These are phyloP conservation scores for Sylvicola cinctus DNA, from an alignment of 2,888 invertebrate genomes.

Conservation along the genomic window DNA sequence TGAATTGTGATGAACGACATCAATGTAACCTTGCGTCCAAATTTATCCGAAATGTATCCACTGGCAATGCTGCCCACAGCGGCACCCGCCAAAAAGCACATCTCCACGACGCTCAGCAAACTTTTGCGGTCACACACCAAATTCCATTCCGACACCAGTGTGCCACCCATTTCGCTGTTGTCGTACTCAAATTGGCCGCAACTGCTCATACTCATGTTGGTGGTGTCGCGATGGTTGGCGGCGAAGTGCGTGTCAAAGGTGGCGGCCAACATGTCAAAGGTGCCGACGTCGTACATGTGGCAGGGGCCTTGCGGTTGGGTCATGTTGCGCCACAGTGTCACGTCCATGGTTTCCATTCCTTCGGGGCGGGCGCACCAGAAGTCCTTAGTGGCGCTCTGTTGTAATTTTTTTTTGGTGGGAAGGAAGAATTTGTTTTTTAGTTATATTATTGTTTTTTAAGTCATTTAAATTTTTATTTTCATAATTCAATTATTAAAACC, in stretches of 20 bases:
- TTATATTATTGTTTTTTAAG: too few relatives aligned
- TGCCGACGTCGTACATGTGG: slow-evolving; percentile 4
- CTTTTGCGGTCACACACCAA: slow-evolving; percentile 34
- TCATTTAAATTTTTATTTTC: too few relatives aligned
- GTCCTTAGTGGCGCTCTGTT: slow-evolving; percentile 27
- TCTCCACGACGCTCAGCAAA: slow-evolving; percentile 35
- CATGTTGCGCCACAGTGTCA: slow-evolving; percentile 29
- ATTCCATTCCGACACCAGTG: slow-evolving; percentile 35
- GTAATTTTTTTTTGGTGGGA: too few relatives aligned
- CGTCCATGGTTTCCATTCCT: slow-evolving; percentile 20
- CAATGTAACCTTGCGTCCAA: slow-evolving; percentile 38
- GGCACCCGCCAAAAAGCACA: slow-evolving; percentile 41
- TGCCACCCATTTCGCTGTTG: slow-evolving; percentile 24
- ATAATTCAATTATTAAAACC: too few relatives aligned
- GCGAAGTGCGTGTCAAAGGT: slow-evolving; percentile 1
- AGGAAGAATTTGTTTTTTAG: slow-evolving; percentile 4
- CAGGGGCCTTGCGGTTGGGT: slow-evolving; percentile 30
- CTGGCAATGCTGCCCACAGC: slow-evolving; percentile 42
- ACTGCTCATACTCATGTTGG: slow-evolving; percentile 6
- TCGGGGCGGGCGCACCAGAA: slow-evolving; percentile 35
- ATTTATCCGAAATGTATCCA: slow-evolving; percentile 41
- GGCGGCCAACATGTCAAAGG: background rate
- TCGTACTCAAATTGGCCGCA: slow-evolving; percentile 26
- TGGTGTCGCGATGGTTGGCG: slow-evolving; percentile 1
- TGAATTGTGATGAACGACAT: slow-evolving; percentile 34